These are phyloP conservation scores for Archegozetes longisetosus DNA, from an alignment of 1,140 invertebrate genomes.

Conservation along the genomic window DNA sequence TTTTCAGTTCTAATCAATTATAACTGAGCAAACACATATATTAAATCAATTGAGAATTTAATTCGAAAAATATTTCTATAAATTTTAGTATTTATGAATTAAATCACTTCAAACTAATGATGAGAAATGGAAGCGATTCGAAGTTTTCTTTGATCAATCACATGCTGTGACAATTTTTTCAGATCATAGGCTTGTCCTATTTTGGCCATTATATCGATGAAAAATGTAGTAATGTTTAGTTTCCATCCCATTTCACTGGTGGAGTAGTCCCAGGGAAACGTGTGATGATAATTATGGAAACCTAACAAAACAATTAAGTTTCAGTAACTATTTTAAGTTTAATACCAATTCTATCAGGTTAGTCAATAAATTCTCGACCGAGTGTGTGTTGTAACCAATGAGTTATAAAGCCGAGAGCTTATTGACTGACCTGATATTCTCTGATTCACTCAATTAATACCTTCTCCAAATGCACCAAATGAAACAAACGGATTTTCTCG, in stretches of 20 bases:
- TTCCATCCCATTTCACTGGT: conserved; percentile 33
- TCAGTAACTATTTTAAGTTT: neutral
- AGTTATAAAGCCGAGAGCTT: too few relatives aligned
- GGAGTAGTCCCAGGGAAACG: conserved; percentile 36
- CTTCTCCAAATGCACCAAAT: conserved; percentile 38
- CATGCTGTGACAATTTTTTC: conserved; percentile 21
- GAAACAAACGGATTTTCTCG: conserved; percentile 35
- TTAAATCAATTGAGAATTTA: too few relatives aligned
- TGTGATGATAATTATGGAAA: conserved; percentile 41
- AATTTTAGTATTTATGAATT: too few relatives aligned
- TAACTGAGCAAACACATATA: too few relatives aligned
- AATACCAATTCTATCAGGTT: too few relatives aligned
- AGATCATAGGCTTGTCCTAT: conserved; percentile 36
- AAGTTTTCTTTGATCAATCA: neutral
- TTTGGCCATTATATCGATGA: conserved; percentile 35
- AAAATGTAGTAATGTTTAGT: conserved; percentile 35
- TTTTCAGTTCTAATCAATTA: too few relatives aligned
- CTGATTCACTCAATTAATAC: too few relatives aligned
- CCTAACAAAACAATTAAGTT: conserved; percentile 23
- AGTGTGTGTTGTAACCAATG: too few relatives aligned
- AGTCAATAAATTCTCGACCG: too few relatives aligned
- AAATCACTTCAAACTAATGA: too few relatives aligned
- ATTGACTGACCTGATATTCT: too few relatives aligned
- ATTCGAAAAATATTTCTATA: too few relatives aligned
- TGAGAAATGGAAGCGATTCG: neutral